Evolutionary conservation across 2,797 vertebrate species (phyloP), one percentile per base, ranked within the genome.

Genomic region (Myotis myotis): DNA sequence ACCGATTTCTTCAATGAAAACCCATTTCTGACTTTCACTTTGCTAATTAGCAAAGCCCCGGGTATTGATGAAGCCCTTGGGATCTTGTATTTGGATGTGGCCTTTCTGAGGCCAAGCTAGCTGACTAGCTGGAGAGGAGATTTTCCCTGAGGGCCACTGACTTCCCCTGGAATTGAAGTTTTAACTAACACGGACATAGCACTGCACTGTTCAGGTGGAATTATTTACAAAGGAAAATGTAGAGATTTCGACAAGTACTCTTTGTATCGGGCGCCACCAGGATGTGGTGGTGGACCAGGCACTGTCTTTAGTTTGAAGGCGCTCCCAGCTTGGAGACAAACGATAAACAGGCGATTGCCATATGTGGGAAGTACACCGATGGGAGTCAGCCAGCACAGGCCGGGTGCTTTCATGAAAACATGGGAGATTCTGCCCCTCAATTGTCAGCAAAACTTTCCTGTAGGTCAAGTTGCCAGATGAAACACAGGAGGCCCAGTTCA

Each of bases 11-110:
- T 91, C 90, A 94, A 89, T 92, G 82, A 86, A 93, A 93, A 87
- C 76, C 66, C 70, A 22, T 64, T 92, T 92, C 53, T 92, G 88
- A 84, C 60, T 92, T 90, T 92, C 36, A 44, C 55, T 94, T 87
- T 94, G 95, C 92, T 89, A 93, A 87, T 94, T 96, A 96, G 86
- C 74, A 90, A 90, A 85, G 70, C 74, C 74, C 70, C n/a, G 47
- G 88, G 55, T 88, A 85, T 88, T 76, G 85, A 90, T 87, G 91
- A 91, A 90, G 62, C 70, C 64, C 49, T 82, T 87, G 68, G 75
- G 88, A 93, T 89, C 75, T 84, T 91, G 79, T 13, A 25, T 72
- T 84, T 70, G 49, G 62, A 78, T 72, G 28, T 82, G 36, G 78
- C 55, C 49, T 96, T 83, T 95, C 17, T 60, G 75, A 82, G 78